Evolutionary conservation across 1,140 invertebrate species (phyloP), one percentile per base, ranked within the genome.

Genomic region (Cyclargus thomasi): DNA sequence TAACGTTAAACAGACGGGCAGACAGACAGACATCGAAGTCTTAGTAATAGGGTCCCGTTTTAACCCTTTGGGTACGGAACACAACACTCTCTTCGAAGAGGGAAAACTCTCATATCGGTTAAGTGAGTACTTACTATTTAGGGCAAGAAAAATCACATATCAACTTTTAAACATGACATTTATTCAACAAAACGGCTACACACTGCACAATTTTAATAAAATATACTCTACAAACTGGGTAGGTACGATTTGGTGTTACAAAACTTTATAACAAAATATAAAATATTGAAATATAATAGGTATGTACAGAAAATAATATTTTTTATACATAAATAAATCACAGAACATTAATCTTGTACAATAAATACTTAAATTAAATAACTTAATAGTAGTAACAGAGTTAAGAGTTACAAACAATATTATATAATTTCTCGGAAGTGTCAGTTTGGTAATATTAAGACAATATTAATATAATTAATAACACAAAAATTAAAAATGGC

Each of bases 161-260:
- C 22, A 65, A 65, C 64, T 55, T 82, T 78, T 78, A 85, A 89
- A 89, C 82, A 89, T 83, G 78, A 89, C 82, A 89, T 87, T 89
- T 89, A 89, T 87, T 89, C 83, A 89, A 89, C 86, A 86, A 89
- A 87, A 89, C 71, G 63, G 79, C 85, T 87, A 89, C 84, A 87
- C 80, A 87, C 78, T 75, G 83, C 82, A 86, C 75, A 88, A 78
- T 80, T 74, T 69, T 70, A 75, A 82, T 82, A 79, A 80, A 81
- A 84, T 82, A 82, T 78, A 75, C 67, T 72, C 55, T 65, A 63
- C 47, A 79, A 80, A 77, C 69, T 80, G 75, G 74, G 75, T 82
- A 86, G 76, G 79, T 84, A 85, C 80, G 82, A 81, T 80, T 82
- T 85, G 84, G 83, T 86, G 83, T 86, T 83, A 82, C 79, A 81